Percentiles rank a stretch among this genome's conserved stretches.
Evolutionary conservation across 2,797 vertebrate genomes (phyloP).

Genomic region (Acanthiza pusilla): DNA sequence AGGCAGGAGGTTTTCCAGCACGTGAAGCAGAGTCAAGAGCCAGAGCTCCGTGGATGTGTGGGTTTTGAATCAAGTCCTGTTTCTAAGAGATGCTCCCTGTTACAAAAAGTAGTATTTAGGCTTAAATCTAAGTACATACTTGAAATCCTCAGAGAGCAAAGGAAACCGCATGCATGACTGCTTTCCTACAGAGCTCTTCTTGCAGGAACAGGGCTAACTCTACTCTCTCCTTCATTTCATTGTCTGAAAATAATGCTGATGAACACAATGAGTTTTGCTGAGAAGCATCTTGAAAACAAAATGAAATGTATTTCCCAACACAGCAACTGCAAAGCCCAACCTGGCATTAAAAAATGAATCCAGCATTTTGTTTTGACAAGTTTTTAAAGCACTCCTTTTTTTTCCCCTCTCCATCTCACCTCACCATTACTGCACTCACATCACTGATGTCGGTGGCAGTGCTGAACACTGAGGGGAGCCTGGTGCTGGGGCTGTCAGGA

Average conservation of each 20-base stretch:
- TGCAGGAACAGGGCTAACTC: background rate
- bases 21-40: background rate
- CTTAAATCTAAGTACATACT: background rate
- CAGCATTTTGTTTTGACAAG: background rate
- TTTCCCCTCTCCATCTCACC: accelerated
- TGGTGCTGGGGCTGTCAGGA: accelerated
- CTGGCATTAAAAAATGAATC: background rate
- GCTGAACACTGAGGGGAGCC: accelerated
- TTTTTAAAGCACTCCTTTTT: background rate
- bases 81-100: background rate
- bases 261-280: background rate
- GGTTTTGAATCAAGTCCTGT: background rate
- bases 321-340: background rate
- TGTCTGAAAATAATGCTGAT: background rate
- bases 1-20: background rate
- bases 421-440: background rate
- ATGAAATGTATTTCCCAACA: background rate
- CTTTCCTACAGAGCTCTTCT: background rate
- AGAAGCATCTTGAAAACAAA: background rate
- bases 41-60: background rate
- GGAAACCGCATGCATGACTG: background rate
- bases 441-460: accelerated
- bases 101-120: background rate
- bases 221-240: background rate
- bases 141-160: background rate